These are phyloP conservation scores for Parasteatoda tepidariorum DNA, from an alignment of 1,140 invertebrate genomes.

Conservation along the genomic window DNA sequence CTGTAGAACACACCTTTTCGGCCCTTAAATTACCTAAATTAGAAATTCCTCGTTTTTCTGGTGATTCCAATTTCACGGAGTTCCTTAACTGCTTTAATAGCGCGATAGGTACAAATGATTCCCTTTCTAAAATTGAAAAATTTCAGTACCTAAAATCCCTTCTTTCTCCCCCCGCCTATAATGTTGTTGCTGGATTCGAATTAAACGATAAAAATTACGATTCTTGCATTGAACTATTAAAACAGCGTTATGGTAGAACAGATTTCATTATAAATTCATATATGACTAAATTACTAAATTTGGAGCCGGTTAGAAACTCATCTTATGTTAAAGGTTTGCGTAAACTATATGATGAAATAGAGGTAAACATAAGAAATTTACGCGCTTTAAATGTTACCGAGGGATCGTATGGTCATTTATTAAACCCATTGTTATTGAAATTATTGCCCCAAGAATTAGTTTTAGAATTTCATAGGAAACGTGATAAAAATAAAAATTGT, in stretches of 20 bases:
- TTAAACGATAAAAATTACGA: background rate
- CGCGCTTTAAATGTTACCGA: background rate
- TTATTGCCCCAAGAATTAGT: background rate
- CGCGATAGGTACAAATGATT: background rate
- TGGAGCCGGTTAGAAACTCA: background rate
- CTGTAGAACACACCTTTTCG: background rate
- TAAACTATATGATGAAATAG: background rate
- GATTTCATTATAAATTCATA: background rate
- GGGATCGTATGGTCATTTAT: background rate
- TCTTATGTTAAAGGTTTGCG: background rate
- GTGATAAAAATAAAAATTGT: background rate
- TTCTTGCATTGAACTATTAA: background rate
- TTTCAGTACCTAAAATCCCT: background rate
- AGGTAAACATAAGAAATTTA: slow-evolving; percentile 20
- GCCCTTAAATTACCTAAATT: background rate
- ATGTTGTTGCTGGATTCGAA: background rate
- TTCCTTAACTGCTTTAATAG: background rate
- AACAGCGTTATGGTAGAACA: background rate
- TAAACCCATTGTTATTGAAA: background rate
- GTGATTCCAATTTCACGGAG: background rate
- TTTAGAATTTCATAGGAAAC: background rate
- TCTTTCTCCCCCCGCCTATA: background rate
- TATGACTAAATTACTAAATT: background rate
- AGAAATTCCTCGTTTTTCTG: background rate
- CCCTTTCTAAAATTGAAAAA: background rate